Evolutionary conservation across 2,888 invertebrate species (phyloP), one percentile per base, ranked within the genome.

Genomic region (Andrena bicolor): DNA sequence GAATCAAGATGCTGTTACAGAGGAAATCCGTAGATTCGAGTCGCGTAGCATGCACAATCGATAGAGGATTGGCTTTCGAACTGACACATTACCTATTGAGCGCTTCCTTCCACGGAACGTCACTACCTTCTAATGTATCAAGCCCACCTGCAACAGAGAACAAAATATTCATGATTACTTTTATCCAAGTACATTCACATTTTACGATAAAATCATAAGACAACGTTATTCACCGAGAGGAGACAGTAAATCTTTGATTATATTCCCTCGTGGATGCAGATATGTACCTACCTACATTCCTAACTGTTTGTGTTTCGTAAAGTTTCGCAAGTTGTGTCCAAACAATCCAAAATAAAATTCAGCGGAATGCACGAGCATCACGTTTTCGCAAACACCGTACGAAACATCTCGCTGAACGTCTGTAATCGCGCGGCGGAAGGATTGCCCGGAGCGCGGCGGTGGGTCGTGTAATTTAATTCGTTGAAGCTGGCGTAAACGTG

Each of bases 131-230:
- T 23, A 64, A 53, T 23, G 26, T 3, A 16, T 60, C 1, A 13
- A n/a, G 23, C 63, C 71, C 78, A 84, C 84, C 83, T 84, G 84
- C 5, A 84, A 84, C 80, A 80, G 28, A 78, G 13, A 64, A 49
- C 7, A 49, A 56, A 41, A 65, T n/a, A 20, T 6, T 6, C 8
- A 51, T 7, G 2, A 56, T 75, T 60, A 60, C 7, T n/a, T 30
- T 65, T 1, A 26, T 8, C 23, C 35, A 23, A 51, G 35, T 35
- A 6, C 0, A 48, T 26, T 69, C 6, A 13, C 16, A 20, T 41
- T 41, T 13, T 41, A 16, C 16, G 41, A 41, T 41, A 41, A 41
- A 41, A 41, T 41, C 41, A 16, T 41, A 41, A 16, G 4, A 16
- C 41, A 41, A 41, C 41, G 3, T 41, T 1, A 16, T 41, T 41